These are phyloP conservation scores for Temnothorax curvispinosus DNA, from an alignment of 1,140 invertebrate species.

Conservation along the genomic window DNA sequence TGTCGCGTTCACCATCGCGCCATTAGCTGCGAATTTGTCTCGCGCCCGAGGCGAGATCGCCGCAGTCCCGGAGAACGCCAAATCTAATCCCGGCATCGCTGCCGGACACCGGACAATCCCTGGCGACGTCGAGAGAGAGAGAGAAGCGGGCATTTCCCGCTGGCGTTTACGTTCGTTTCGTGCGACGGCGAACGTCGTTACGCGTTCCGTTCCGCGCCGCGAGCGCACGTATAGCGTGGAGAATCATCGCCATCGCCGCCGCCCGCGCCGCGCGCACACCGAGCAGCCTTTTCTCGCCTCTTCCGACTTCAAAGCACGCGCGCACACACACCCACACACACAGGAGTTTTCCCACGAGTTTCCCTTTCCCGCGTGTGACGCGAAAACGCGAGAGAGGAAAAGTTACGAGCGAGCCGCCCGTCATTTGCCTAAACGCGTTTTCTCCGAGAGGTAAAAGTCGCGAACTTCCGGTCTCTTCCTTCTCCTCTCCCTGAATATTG, in stretches of 20 bases:
- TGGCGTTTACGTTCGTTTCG: slow-evolving; percentile 48
- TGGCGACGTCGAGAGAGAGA: neutral
- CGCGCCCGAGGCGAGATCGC: too few species aligned
- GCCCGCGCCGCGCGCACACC: too few species aligned
- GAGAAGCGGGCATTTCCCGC: slow-evolving; percentile 20
- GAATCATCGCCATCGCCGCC: too few species aligned
- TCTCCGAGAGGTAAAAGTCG: neutral
- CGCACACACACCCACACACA: too few species aligned
- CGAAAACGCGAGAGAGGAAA: neutral
- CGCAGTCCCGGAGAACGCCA: neutral
- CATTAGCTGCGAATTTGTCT: neutral
- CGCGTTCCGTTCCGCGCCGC: neutral
- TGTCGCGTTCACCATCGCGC: too few species aligned
- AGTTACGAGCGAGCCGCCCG: neutral
- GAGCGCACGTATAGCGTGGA: neutral
- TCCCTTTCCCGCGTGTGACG: slow-evolving; percentile 23
- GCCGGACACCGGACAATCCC: neutral
- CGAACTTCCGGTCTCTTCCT: neutral
- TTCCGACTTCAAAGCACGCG: slow-evolving; percentile 4
- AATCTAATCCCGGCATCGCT: neutral
- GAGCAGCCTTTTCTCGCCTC: neutral
- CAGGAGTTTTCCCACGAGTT: slow-evolving; percentile 29
- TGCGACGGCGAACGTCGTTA: slow-evolving; percentile 19
- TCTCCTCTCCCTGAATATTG: too few species aligned
- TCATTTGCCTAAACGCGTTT: slow-evolving; percentile 25